phyloP scores from a whole-genome alignment of 2,113 vertebrate species.

The Bubo bubo region DNA sequence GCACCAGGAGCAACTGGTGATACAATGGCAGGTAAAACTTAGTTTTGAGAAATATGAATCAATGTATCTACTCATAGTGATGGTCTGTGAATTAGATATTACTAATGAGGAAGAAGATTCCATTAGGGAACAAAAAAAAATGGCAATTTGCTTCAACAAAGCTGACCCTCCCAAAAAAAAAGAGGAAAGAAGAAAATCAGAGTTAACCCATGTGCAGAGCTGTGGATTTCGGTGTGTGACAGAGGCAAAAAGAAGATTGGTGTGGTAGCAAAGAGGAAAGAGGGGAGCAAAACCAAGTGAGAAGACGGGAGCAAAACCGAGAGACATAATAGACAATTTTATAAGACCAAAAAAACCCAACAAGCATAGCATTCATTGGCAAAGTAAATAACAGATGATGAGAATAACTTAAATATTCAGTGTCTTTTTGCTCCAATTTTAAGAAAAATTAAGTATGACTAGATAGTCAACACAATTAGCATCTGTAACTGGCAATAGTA shows the following conservation, averaged over 20 bases:
- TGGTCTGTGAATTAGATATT: not conserved
- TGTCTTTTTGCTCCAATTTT: not conserved
- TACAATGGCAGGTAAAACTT: not conserved
- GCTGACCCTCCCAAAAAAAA: not conserved
- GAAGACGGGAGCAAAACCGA: not conserved
- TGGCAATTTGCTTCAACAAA: not conserved
- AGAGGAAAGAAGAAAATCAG: not conserved
- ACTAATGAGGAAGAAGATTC: not conserved
- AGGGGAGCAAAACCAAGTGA: not conserved
- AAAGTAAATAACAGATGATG: not conserved
- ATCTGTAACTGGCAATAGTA: not conserved
- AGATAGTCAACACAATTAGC: not conserved
- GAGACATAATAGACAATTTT: not conserved
- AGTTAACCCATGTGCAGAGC: not conserved
- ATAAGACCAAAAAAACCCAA: not conserved
- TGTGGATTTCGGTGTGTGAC: not conserved
- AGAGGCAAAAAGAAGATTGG: not conserved
- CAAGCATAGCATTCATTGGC: not conserved
- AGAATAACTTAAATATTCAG: not conserved
- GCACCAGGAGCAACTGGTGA: not conserved
- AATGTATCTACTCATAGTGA: not conserved
- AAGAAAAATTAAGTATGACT: not conserved
- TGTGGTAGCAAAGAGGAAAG: not conserved
- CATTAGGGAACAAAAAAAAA: not conserved
- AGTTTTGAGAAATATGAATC: not conserved